phyloP scores from a whole-genome alignment of 2,797 vertebrate species.

The Allobates femoralis region DNA sequence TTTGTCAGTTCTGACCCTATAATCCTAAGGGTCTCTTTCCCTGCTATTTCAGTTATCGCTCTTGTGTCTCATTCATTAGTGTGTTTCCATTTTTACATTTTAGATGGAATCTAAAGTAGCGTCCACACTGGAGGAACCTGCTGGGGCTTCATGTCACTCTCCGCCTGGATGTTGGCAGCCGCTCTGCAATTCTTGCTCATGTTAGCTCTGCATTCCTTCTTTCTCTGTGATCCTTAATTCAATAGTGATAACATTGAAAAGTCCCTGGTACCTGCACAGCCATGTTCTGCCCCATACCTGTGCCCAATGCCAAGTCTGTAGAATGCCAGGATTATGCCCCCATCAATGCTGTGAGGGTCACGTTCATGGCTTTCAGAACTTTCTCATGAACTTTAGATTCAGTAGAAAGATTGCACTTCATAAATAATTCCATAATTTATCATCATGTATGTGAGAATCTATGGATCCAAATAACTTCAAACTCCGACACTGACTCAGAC shows the following conservation, averaged over 20 bases:
- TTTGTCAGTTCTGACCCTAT: neutral
- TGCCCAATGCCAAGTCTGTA: neutral
- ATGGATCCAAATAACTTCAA: too few species aligned
- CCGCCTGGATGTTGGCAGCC: neutral
- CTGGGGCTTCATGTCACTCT: neutral
- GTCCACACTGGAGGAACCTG: neutral
- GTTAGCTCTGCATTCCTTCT: slow-evolving; percentile 1
- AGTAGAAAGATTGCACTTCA: too few species aligned
- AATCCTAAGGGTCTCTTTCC: neutral
- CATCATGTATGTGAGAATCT: too few species aligned
- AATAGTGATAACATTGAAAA: neutral
- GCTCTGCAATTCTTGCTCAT: neutral
- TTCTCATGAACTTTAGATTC: neutral
- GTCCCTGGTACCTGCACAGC: slow-evolving; percentile 4
- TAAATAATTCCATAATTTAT: too few species aligned
- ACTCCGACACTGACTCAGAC: too few species aligned
- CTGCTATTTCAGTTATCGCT: neutral
- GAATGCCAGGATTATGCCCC: neutral
- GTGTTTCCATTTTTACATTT: neutral
- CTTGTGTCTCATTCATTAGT: neutral
- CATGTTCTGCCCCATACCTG: neutral
- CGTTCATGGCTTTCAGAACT: neutral
- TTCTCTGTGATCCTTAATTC: neutral
- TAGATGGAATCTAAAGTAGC: neutral
- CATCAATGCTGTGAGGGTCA: neutral